A percentile compares a stretch with the other conserved stretches of the same genome.
These are phyloP conservation scores for Augiades crinisus DNA, from an alignment of 2,888 invertebrate genomes.

Conservation along the genomic window DNA sequence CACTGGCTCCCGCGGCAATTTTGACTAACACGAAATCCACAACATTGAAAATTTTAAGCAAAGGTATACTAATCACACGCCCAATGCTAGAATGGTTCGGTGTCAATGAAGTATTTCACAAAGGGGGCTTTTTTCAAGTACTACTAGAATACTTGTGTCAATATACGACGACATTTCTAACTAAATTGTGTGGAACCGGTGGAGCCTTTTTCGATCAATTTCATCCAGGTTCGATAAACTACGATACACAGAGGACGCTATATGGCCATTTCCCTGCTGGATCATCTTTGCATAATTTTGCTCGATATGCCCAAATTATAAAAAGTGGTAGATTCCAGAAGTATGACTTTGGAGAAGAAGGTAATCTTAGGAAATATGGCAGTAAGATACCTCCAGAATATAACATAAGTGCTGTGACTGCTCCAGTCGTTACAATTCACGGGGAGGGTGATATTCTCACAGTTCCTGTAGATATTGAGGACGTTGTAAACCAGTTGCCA, in stretches of 20 bases:
- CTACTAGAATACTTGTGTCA: slow-evolving; percentile 1
- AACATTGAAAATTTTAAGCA: slow-evolving; percentile 12
- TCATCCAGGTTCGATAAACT: slow-evolving; percentile 7
- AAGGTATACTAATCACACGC: background rate
- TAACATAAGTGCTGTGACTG: background rate
- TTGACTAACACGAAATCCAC: slow-evolving; percentile 52
- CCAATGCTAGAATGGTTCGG: background rate
- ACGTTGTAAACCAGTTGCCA: background rate
- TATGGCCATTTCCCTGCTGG: slow-evolving; percentile 14
- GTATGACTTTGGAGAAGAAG: background rate
- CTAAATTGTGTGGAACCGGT: slow-evolving; percentile 1
- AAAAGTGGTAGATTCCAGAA: slow-evolving; percentile 10
- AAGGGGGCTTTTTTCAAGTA: slow-evolving; percentile 3
- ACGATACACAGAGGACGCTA: background rate
- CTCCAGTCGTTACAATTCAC: background rate
- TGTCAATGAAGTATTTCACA: background rate
- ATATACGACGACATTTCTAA: background rate
- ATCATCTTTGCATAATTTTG: slow-evolving; percentile 2
- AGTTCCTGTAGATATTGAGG: background rate
- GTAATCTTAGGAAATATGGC: background rate
- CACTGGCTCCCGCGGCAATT: slow-evolving; percentile 80
- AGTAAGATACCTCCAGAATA: background rate
- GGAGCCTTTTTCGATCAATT: background rate
- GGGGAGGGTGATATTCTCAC: background rate
- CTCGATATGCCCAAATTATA: slow-evolving; percentile 4